Evolutionary conservation across 2,888 invertebrate genomes (phyloP).

Genomic region (Drosophila pullipes): DNA sequence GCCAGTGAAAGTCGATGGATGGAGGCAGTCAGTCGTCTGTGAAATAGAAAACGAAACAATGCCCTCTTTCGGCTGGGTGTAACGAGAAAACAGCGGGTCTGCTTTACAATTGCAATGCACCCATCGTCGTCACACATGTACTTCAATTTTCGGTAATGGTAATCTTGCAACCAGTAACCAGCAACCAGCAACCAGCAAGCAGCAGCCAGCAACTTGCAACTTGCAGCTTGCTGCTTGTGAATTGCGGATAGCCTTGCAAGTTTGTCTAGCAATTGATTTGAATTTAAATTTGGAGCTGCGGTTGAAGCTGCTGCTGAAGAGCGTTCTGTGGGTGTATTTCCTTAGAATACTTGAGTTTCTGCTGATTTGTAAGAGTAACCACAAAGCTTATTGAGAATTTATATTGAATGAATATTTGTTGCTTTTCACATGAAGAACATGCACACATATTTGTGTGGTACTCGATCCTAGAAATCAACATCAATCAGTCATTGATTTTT

Average conservation of each 20-base stretch:
- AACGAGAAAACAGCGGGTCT: constrained; percentile 17
- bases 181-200: constrained; percentile 29
- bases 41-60: constrained; percentile 80
- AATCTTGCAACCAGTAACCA: constrained; percentile 47
- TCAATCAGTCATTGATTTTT: background rate
- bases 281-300: constrained; percentile 23
- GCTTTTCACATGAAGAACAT: background rate
- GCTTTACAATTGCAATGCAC: constrained; percentile 49
- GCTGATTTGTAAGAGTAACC: constrained; percentile 29
- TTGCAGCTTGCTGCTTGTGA: constrained; percentile 11
- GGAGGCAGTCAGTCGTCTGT: constrained; percentile 70
- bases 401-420: constrained; percentile 16
- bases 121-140: constrained; percentile 70
- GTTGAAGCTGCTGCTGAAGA: constrained; percentile 19
- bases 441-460: background rate
- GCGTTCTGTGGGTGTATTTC: background rate
- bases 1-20: constrained; percentile 70
- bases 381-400: constrained; percentile 18
- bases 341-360: constrained; percentile 21
- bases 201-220: constrained; percentile 36
- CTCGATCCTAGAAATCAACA: background rate
- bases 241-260: constrained; percentile 22
- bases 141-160: constrained; percentile 76
- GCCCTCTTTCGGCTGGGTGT: constrained; percentile 24
- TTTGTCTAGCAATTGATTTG: constrained; percentile 50